A percentile compares a stretch with the other conserved stretches of the same genome.
Conservation (phyloP, 1,140 invertebrate species). For the Ectropis grisescens region DNA sequence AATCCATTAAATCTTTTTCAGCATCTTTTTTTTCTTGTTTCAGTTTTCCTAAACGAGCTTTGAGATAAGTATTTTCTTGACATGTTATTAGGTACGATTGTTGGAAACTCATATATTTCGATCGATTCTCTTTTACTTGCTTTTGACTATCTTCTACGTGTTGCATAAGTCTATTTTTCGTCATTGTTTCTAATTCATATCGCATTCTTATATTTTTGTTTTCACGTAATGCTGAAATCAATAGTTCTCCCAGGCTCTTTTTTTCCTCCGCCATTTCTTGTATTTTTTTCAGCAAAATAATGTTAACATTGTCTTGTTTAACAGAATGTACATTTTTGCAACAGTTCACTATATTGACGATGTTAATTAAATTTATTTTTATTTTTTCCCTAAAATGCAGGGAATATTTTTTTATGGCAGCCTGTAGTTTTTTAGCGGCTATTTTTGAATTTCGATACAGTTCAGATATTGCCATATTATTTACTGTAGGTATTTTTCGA, state of each 20-base stretch:
- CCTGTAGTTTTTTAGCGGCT: slow-evolving; percentile 3
- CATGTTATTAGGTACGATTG: slow-evolving; percentile 39
- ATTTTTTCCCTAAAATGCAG: slow-evolving; percentile 8
- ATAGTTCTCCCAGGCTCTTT: slow-evolving; percentile 31
- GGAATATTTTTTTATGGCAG: slow-evolving; percentile 11
- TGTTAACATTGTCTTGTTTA: no score
- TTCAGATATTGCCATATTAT: no score
- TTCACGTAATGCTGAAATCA: slow-evolving; percentile 35
- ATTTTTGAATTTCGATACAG: slow-evolving; percentile 3
- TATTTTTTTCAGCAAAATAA: slow-evolving; percentile 35
- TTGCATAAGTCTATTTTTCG: slow-evolving; percentile 31
- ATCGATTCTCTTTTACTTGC: slow-evolving; percentile 37
- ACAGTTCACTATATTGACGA: no score
- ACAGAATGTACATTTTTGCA: no score
- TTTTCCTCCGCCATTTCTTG: slow-evolving; percentile 35
- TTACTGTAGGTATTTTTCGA: no score
- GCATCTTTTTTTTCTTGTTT: slow-evolving; percentile 34
- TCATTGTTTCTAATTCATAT: slow-evolving; percentile 32
- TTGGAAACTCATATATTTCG: slow-evolving; percentile 37
- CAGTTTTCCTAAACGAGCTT: slow-evolving; percentile 32
- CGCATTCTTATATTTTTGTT: slow-evolving; percentile 42
- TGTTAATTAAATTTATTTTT: no score
- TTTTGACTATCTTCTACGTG: slow-evolving; percentile 35
- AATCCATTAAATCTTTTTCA: slow-evolving; percentile 32
- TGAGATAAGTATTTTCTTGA: slow-evolving; percentile 48